Evolutionary conservation across 2,797 vertebrate genomes (phyloP), one percentile per base, ranked within the genome.

Genomic region (Hephaestus fuliginosus): DNA sequence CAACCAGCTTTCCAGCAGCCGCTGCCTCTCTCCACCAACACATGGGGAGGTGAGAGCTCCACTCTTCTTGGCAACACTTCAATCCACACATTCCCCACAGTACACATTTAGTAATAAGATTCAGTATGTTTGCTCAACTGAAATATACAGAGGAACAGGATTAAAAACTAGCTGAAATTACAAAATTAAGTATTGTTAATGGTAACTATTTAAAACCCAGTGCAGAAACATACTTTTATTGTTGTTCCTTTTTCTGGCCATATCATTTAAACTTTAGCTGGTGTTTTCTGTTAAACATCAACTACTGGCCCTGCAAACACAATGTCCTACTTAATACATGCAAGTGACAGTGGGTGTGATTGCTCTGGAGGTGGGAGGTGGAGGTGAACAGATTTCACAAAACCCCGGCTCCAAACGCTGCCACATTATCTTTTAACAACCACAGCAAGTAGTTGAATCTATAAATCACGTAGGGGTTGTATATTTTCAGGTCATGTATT

Each of bases 21-120:
- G 71, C 95, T 97, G 86, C 95, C 97, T 68, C 94, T 97, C 87
- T 93, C 97, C 78, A 90, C 90, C 90, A 96, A 93, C 93, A 96
- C 97, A 86, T 99, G 98, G 98, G 97, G 95, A 97, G 98, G 98
- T 99, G 96, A 97, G 97, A 78, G 71, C 74, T 9, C 65, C 5
- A 1, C 20, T 41, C 3, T 22, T 33, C 48, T 53, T 70, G 66
- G 30, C 56, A 83, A 2, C 53, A 41, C 65, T 49, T 46, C 33
- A 68, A 22, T 63, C 0, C 56, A 60, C 52, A 44, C 49, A 69
- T 15, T 48, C 28, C 2, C 15, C 25, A 20, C 44, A 74, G 15
- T 20, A 17, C 15, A 25, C 51, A 55, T 36, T 15, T 12, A 18
- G 22, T 20, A 12, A 12, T 20, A 17, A 36, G 9, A 52, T 64